Base-by-base conservation (phyloP, 2,113 vertebrate genomes). In the Heliornis fulica region DNA sequence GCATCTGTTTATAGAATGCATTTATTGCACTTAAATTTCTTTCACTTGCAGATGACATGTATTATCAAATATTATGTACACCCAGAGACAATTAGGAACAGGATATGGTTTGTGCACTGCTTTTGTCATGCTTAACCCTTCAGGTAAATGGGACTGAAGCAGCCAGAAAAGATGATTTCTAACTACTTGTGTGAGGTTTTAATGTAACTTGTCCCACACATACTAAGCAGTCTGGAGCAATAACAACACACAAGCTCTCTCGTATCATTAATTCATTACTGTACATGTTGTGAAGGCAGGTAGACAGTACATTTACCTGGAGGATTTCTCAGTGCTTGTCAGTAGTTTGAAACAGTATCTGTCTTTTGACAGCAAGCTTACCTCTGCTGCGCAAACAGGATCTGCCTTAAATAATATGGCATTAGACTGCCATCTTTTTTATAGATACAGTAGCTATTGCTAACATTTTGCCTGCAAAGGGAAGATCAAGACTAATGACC, bases 351-450 rank as follows among this genome's bases (percentile, higher is more conserved):
- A 95, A 92, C 64, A 79, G 43, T 36, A 84, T 81, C 16, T 48
- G 16, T 85, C 48, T 90, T 96, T 94, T 20, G 10, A 94, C 65
- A 93, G 74, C 38, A 86, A 76, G 60, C 61, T 95, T 94, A 84
- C 89, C 38, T 90, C 64, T 93, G 66, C 40, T 93, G 43, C 13
- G 13, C 78, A 97, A 96, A 80, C 60, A 84, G 60, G 31, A 51
- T 90, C 34, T 83, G 13, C 68, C 28, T 75, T 94, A 97, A 93
- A 93, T 81, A 79, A 74, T 75, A 74, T 45, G 57, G 57, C 70
- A 76, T 94, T 89, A 88, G 63, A 90, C 36, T 94, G 64, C 61
- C 63, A 64, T 97, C 38, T 91, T 96, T n/a, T 90, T 85, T 76
- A 79, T 74, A 69, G 22, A 86, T 87, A 53, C 17, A 41, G 70